These are phyloP conservation scores for Ophraella communa DNA, from an alignment of 2,888 invertebrate genomes.

Conservation along the genomic window DNA sequence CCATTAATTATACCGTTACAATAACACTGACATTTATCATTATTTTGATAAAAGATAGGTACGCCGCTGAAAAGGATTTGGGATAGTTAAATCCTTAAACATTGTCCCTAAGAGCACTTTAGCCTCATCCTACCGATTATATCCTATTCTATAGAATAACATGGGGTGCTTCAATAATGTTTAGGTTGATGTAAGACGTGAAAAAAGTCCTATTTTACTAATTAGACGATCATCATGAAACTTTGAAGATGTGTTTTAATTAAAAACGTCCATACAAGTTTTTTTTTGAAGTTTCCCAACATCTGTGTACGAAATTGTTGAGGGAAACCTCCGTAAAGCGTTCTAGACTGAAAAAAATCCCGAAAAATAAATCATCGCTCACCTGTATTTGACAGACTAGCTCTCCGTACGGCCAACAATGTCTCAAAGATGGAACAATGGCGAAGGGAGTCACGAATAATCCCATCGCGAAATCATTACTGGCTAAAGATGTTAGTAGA, in stretches of 20 bases:
- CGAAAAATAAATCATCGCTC: slow-evolving; percentile 45
- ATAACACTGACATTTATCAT: too few species aligned
- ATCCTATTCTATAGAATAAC: not conserved
- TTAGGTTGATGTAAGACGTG: not conserved
- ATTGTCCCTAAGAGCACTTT: not conserved
- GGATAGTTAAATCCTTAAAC: not conserved
- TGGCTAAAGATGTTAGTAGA: slow-evolving; percentile 83
- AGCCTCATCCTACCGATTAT: not conserved
- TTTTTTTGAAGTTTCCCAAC: not conserved
- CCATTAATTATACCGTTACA: too few species aligned
- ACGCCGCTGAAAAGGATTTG: not conserved
- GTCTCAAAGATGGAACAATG: slow-evolving; percentile 81
- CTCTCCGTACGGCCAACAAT: slow-evolving; percentile 89
- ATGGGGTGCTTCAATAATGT: not conserved
- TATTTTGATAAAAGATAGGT: not conserved
- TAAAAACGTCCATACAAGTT: too few species aligned
- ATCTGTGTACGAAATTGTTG: not conserved
- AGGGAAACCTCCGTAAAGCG: not conserved
- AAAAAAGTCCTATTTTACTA: not conserved
- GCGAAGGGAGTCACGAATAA: slow-evolving; percentile 86
- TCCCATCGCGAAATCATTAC: slow-evolving; percentile 88
- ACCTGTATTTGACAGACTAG: slow-evolving; percentile 92
- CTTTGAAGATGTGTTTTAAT: too few species aligned
- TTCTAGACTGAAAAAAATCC: not conserved
- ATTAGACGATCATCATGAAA: too few species aligned